Conservation (phyloP, 2,888 invertebrate genomes). For the Exocentrus adspersus region DNA sequence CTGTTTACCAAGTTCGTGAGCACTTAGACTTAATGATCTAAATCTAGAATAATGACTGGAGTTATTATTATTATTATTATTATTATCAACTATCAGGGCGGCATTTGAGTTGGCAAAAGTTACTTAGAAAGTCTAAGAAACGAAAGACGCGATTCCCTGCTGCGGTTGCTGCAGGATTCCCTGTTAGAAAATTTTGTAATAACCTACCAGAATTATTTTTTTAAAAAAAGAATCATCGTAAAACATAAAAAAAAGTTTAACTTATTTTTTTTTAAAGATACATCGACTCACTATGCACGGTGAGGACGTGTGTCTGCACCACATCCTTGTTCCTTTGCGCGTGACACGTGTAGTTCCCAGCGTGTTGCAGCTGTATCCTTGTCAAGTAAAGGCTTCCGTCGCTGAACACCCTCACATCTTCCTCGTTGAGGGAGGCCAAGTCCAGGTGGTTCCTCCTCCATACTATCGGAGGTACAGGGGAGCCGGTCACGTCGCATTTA, state of each 20-base stretch:
- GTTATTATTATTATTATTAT: conserved; percentile 22
- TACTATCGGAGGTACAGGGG: conserved; percentile 75
- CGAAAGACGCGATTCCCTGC: too few relatives aligned
- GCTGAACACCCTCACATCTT: conserved; percentile 75
- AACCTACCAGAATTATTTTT: too few relatives aligned
- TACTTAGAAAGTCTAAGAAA: conserved; percentile 16
- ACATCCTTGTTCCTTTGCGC: conserved; percentile 77
- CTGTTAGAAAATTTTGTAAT: too few relatives aligned
- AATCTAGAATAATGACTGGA: not conserved
- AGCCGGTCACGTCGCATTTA: conserved; percentile 79
- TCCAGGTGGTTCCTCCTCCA: conserved; percentile 77
- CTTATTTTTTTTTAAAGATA: too few relatives aligned
- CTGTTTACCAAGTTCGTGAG: conserved; percentile 17
- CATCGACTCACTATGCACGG: conserved; percentile 78
- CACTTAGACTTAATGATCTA: conserved; percentile 5
- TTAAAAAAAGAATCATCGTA: too few relatives aligned
- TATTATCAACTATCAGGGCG: conserved; percentile 18
- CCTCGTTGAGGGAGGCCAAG: conserved; percentile 69
- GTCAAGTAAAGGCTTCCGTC: conserved; percentile 81
- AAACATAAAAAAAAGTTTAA: too few relatives aligned
- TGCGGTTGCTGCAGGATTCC: too few relatives aligned
- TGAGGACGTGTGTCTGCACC: conserved; percentile 78
- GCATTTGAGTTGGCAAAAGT: conserved; percentile 12
- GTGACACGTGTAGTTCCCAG: conserved; percentile 82
- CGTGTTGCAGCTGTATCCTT: conserved; percentile 76